Evolutionary conservation across 2,113 vertebrate species (phyloP).

Genomic region (Pampusana beccarii): DNA sequence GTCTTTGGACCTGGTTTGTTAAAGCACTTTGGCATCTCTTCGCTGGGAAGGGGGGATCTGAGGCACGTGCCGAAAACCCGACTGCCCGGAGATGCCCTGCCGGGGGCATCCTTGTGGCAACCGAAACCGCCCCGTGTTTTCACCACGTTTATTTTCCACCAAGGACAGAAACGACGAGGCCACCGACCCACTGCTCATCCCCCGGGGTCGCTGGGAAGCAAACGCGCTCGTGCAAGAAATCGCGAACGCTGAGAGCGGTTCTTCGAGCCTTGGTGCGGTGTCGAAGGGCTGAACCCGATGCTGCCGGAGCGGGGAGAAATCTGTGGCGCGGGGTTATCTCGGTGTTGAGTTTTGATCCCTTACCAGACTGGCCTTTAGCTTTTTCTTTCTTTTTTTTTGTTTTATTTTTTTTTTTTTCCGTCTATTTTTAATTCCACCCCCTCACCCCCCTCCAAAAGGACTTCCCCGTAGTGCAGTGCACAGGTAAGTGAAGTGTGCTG

Average conservation of each 20-base stretch:
- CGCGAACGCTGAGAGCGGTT: rapidly evolving
- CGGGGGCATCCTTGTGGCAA: neutral
- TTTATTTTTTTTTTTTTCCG: too few relatives aligned
- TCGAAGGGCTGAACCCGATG: neutral
- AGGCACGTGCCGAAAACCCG: neutral
- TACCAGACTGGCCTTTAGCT: neutral
- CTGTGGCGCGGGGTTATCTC: rapidly evolving
- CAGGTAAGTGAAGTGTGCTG: constrained; percentile 12
- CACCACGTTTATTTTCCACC: rapidly evolving
- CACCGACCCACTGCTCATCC: neutral
- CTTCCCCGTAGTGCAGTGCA: constrained; percentile 47
- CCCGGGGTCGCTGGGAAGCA: neutral
- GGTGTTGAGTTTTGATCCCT: neutral
- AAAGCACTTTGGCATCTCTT: constrained; percentile 59
- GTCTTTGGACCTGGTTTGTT: constrained; percentile 53
- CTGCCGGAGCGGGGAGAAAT: neutral
- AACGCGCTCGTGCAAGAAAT: rapidly evolving
- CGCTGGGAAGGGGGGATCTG: neutral
- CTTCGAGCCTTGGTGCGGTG: neutral
- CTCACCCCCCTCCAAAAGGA: neutral
- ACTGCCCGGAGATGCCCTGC: neutral
- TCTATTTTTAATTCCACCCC: neutral
- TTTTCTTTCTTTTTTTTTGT: neutral
- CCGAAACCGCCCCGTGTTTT: neutral
- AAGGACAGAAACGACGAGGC: neutral